phyloP scores from a whole-genome alignment of 2,113 vertebrate species.

The Tichodroma muraria region DNA sequence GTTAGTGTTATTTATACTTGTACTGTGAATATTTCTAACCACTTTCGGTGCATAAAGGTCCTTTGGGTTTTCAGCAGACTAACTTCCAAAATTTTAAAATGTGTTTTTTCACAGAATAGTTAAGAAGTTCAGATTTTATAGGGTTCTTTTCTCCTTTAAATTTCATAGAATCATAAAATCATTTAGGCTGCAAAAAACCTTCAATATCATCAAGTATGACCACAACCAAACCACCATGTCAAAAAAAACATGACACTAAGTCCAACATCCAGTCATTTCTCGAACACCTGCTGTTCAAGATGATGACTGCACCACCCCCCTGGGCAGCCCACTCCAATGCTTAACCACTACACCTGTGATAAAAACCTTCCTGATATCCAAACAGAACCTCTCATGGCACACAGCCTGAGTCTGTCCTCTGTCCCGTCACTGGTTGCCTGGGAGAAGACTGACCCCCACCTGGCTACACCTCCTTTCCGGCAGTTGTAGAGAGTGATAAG shows the following conservation, averaged over 20 bases:
- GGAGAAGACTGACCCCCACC: rapidly evolving
- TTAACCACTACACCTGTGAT: not conserved
- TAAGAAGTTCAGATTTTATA: not conserved
- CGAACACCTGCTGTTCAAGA: not conserved
- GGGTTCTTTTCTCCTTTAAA: not conserved
- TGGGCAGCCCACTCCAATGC: not conserved
- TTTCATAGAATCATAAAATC: not conserved
- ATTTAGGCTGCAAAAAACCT: not conserved
- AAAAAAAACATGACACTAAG: not conserved
- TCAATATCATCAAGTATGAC: not conserved
- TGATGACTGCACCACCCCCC: not conserved
- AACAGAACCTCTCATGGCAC: not conserved
- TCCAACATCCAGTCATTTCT: not conserved
- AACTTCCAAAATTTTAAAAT: not conserved
- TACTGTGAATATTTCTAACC: not conserved
- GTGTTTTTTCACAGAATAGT: not conserved
- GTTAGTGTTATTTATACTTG: not conserved
- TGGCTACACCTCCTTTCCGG: not conserved
- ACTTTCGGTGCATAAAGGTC: not conserved
- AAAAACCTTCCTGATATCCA: not conserved
- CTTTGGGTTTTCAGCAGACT: not conserved
- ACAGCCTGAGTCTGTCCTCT: too few relatives aligned
- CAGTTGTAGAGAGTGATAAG: rapidly evolving
- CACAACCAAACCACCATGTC: not conserved
- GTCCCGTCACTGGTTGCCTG: too few relatives aligned